Evolutionary conservation across 2,888 invertebrate species (phyloP).

Genomic region (Metalampra italica): DNA sequence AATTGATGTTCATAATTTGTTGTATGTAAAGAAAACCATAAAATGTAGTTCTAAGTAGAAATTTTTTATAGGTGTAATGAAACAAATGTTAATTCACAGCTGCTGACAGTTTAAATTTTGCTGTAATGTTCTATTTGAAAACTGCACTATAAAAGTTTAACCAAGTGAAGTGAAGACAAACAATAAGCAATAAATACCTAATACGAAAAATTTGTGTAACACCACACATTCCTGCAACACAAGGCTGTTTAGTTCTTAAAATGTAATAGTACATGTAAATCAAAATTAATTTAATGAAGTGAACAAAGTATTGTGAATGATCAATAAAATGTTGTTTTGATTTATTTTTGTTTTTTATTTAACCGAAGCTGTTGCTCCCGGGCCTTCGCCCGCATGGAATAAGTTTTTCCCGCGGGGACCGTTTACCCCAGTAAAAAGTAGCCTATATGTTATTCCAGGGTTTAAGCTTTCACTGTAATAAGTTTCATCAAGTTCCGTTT

Average conservation of each 20-base stretch:
- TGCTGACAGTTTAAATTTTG: constrained; percentile 14
- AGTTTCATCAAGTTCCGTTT: no score
- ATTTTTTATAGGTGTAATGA: not conserved
- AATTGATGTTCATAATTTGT: not conserved
- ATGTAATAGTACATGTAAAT: constrained; percentile 24
- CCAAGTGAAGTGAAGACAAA: constrained; percentile 49
- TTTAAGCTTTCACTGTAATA: no score
- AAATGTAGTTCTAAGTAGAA: constrained; percentile 17
- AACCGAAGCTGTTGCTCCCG: not conserved
- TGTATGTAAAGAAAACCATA: constrained; percentile 4
- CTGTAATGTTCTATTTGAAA: constrained; percentile 23
- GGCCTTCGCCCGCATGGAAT: no score
- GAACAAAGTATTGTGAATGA: constrained; percentile 69
- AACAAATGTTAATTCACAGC: not conserved
- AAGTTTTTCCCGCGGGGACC: no score
- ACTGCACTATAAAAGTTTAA: constrained; percentile 25
- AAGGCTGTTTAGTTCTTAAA: constrained; percentile 65
- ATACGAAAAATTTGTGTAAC: constrained; percentile 14
- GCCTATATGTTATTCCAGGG: no score
- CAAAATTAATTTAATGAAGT: constrained; percentile 39
- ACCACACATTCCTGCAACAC: constrained; percentile 64
- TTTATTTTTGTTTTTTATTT: constrained; percentile 20
- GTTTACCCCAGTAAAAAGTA: no score
- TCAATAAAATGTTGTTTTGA: constrained; percentile 48
- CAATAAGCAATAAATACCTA: constrained; percentile 37